Conservation (phyloP, 2,797 vertebrate genomes). For the Myotis daubentonii region DNA sequence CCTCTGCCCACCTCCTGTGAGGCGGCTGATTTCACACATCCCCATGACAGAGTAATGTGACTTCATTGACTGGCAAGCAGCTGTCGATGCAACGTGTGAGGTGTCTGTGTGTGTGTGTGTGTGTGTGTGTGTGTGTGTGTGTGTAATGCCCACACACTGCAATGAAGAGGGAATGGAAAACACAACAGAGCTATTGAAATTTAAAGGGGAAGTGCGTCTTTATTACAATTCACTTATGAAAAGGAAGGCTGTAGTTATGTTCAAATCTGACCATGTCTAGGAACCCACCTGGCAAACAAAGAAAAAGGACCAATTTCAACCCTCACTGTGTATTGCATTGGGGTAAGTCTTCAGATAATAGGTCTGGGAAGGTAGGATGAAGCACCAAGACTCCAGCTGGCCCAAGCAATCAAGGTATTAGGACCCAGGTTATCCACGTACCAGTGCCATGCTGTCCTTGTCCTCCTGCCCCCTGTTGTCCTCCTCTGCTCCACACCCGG, state of each 20-base stretch:
- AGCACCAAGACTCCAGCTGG: not conserved
- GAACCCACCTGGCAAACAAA: not conserved
- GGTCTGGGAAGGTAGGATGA: not conserved
- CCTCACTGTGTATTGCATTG: not conserved
- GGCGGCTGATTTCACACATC: slow-evolving; percentile 47
- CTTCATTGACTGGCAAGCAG: slow-evolving; percentile 67
- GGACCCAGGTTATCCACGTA: not conserved
- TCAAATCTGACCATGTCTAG: not conserved
- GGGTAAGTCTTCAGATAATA: not conserved
- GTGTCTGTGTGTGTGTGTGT: not conserved
- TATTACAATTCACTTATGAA: not conserved
- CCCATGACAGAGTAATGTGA: slow-evolving; percentile 8
- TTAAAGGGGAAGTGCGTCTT: slow-evolving; percentile 40
- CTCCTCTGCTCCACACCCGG: not conserved
- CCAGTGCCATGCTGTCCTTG: too few relatives aligned
- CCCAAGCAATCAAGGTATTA: not conserved
- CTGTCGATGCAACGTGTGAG: not conserved
- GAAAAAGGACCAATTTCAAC: not conserved
- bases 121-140: not conserved
- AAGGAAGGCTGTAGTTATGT: not conserved
- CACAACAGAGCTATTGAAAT: slow-evolving; percentile 8
- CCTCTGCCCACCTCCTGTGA: slow-evolving; percentile 45
- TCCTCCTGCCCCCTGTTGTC: not conserved
- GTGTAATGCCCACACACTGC: not conserved
- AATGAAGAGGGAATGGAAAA: slow-evolving; percentile 31